These are phyloP conservation scores for Telmatochromis brachygnathus DNA, from an alignment of 2,113 vertebrate species.

Conservation along the genomic window DNA sequence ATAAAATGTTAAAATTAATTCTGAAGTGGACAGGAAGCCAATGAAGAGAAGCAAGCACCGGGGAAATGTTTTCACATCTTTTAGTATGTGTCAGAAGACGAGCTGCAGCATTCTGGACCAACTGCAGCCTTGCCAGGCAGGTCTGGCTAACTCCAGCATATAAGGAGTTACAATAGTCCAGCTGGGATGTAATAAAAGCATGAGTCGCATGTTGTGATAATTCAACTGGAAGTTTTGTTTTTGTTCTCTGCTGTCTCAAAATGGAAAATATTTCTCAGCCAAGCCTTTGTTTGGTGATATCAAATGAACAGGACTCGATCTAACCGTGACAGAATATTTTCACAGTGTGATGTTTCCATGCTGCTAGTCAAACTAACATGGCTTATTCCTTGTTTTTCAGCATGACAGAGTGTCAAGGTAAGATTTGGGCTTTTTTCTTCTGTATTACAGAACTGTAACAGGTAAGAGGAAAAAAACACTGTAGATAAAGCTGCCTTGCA, in stretches of 20 bases:
- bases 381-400: conserved; percentile 44
- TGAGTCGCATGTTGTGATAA: background rate
- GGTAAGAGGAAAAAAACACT: background rate
- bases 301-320: conserved; percentile 29
- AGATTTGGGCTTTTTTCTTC: background rate
- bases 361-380: conserved; percentile 8
- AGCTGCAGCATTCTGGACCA: background rate
- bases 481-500: background rate
- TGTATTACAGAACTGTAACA: background rate
- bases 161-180: background rate
- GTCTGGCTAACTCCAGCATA: background rate
- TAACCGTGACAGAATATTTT: background rate
- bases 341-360: conserved; percentile 4
- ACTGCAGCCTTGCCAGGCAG: background rate
- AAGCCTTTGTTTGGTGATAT: conserved; percentile 29
- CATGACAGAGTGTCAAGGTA: conserved; percentile 66
- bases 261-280: conserved; percentile 8
- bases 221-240: conserved; percentile 33
- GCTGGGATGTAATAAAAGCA: background rate
- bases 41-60: background rate
- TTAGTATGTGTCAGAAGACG: background rate
- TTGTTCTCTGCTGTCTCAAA: conserved; percentile 7
- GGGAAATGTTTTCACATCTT: background rate
- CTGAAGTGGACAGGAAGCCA: background rate
- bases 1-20: background rate